Conservation (phyloP, 2,888 invertebrate species). For the Mesorhabditis belari region DNA sequence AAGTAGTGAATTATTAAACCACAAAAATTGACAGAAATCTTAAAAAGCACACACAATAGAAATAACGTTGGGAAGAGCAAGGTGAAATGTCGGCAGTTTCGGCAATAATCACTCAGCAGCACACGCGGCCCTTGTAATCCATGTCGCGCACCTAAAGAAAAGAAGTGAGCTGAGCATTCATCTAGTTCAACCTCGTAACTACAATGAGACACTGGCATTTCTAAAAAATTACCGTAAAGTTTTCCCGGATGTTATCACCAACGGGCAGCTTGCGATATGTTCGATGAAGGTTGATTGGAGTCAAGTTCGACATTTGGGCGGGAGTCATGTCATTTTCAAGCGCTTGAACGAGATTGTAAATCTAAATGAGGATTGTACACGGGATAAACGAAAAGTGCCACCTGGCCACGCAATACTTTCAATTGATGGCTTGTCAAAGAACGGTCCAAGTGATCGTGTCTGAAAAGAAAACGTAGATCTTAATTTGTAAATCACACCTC, state of each 20-base stretch:
- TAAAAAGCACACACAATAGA: too few relatives aligned
- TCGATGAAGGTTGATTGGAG: slow-evolving; percentile 30
- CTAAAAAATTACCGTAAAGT: background rate
- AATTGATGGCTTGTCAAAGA: slow-evolving; percentile 35
- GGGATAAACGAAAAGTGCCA: too few relatives aligned
- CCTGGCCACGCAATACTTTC: slow-evolving; percentile 43
- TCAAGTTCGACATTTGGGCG: slow-evolving; percentile 28
- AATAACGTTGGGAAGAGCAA: too few relatives aligned
- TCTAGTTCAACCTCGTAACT: too few relatives aligned
- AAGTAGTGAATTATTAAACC: too few relatives aligned
- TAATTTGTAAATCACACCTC: slow-evolving; percentile 66
- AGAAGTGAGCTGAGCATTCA: too few relatives aligned
- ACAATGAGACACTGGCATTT: too few relatives aligned
- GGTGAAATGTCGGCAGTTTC: too few relatives aligned
- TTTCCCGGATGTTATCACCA: background rate
- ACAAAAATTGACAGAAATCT: too few relatives aligned
- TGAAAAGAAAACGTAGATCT: slow-evolving; percentile 66
- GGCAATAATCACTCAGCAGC: slow-evolving; percentile 2
- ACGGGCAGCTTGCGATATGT: slow-evolving; percentile 7
- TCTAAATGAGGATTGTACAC: too few relatives aligned
- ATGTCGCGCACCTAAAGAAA: background rate
- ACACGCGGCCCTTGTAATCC: background rate
- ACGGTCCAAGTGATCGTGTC: slow-evolving; percentile 26
- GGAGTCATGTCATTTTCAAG: slow-evolving; percentile 29
- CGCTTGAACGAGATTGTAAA: slow-evolving; percentile 38